A percentile compares a stretch with the other conserved stretches of the same genome.
Conservation (phyloP, 2,113 vertebrate genomes). For the Australoheros scitulus region DNA sequence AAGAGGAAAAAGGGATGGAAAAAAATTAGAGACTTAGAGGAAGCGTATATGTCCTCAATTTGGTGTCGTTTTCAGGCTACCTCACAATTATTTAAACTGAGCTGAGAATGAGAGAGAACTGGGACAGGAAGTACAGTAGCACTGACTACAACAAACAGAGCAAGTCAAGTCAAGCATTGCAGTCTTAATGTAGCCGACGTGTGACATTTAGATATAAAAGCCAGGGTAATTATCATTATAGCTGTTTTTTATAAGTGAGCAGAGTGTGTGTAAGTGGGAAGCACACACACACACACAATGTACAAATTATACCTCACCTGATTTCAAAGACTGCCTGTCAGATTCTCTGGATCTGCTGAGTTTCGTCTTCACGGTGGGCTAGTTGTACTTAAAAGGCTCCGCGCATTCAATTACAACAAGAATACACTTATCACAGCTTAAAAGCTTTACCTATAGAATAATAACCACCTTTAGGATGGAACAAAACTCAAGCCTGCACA, state of each 20-base stretch:
- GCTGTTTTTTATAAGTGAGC: conserved; percentile 53
- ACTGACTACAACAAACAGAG: conserved; percentile 23
- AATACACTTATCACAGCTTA: conserved; percentile 23
- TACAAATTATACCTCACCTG: conserved; percentile 43
- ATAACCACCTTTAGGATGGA: conserved; percentile 17
- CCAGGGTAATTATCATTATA: conserved; percentile 64
- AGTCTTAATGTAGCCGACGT: conserved; percentile 61
- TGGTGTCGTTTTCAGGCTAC: conserved; percentile 7
- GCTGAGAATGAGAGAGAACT: not conserved
- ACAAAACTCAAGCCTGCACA: not conserved
- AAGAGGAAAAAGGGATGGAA: not conserved
- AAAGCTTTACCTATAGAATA: conserved; percentile 36
- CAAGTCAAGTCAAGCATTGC: conserved; percentile 48
- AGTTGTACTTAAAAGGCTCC: conserved; percentile 6
- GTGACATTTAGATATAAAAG: conserved; percentile 71
- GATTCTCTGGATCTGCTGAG: conserved; percentile 2
- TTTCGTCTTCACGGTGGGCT: conserved; percentile 32
- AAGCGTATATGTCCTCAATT: not conserved
- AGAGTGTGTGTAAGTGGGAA: not conserved
- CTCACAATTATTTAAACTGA: conserved; percentile 4
- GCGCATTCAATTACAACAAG: not conserved
- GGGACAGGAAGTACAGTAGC: conserved; percentile 28
- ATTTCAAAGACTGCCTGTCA: conserved; percentile 32
- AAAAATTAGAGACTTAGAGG: not conserved
- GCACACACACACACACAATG: not conserved